Percentiles rank a stretch among this genome's conserved stretches.
phyloP scores from a whole-genome alignment of 1,140 invertebrate genomes.

The Oryzaephilus surinamensis region DNA sequence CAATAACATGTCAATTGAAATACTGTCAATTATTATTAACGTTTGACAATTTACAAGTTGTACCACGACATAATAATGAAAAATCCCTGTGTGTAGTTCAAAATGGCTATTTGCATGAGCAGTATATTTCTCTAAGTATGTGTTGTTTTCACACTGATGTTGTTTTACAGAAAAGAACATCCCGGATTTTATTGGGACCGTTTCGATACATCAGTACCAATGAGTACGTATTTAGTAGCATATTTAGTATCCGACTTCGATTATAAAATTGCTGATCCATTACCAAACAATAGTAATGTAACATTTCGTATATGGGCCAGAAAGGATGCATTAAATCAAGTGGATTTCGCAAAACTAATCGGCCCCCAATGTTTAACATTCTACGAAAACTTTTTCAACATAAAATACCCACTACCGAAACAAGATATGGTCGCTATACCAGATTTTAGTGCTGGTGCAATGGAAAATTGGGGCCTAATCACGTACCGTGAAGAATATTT shows the following conservation, averaged over 20 bases:
- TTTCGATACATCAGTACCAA: slow-evolving; percentile 60
- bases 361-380: slow-evolving; percentile 64
- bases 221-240: slow-evolving; percentile 76
- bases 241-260: slow-evolving; percentile 66
- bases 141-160: neutral
- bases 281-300: slow-evolving; percentile 39
- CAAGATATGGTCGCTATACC: slow-evolving; percentile 84
- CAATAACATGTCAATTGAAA: neutral
- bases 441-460: slow-evolving; percentile 75
- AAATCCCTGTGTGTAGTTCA: neutral
- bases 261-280: slow-evolving; percentile 39
- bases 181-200: slow-evolving; percentile 50
- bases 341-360: slow-evolving; percentile 47
- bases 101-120: too few relatives aligned
- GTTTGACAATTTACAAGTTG: neutral
- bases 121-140: too few relatives aligned
- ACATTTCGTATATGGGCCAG: slow-evolving; percentile 56
- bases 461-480: slow-evolving; percentile 67
- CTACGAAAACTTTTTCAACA: slow-evolving; percentile 71
- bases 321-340: slow-evolving; percentile 52
- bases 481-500: slow-evolving; percentile 55
- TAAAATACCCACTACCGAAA: slow-evolving; percentile 63
- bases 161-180: slow-evolving; percentile 24
- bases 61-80: neutral
- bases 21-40: neutral